Evolutionary conservation across 2,888 invertebrate species (phyloP).

Genomic region (Patella pellucida): DNA sequence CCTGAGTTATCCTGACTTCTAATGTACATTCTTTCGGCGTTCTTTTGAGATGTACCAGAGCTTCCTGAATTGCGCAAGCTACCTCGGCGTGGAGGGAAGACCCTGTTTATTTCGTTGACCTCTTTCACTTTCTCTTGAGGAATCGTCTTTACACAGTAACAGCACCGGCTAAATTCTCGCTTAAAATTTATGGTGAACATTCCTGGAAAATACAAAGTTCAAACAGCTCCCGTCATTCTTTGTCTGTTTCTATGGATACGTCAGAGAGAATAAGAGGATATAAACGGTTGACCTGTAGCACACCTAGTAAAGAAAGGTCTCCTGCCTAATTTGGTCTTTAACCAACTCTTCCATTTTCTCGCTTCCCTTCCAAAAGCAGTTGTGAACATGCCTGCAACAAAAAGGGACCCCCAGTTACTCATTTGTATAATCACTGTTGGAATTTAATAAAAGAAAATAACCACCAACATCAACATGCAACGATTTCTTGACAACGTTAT

Average conservation of each 20-base stretch:
- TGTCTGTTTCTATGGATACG: conserved; percentile 15
- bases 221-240: neutral
- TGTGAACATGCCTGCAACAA: conserved; percentile 58
- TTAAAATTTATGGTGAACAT: conserved; percentile 65
- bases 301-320: conserved; percentile 19
- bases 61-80: conserved; percentile 11
- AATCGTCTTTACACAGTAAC: conserved; percentile 48
- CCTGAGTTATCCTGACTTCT: conserved; percentile 15
- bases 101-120: conserved; percentile 23
- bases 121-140: conserved; percentile 13
- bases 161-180: conserved; percentile 59
- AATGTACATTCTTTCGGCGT: conserved; percentile 19
- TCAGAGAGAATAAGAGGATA: conserved; percentile 15
- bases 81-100: neutral
- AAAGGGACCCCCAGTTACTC: conserved; percentile 23
- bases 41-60: conserved; percentile 14
- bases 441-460: too few species aligned
- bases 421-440: too few species aligned
- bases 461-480: too few species aligned
- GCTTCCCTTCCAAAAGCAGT: conserved; percentile 53
- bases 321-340: conserved; percentile 37
- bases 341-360: conserved; percentile 45
- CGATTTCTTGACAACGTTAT: too few species aligned
- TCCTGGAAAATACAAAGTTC: conserved; percentile 47
- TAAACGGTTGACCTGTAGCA: conserved; percentile 19